These are phyloP conservation scores for Erpobdella octoculata DNA, from an alignment of 2,888 invertebrate species.

Conservation along the genomic window DNA sequence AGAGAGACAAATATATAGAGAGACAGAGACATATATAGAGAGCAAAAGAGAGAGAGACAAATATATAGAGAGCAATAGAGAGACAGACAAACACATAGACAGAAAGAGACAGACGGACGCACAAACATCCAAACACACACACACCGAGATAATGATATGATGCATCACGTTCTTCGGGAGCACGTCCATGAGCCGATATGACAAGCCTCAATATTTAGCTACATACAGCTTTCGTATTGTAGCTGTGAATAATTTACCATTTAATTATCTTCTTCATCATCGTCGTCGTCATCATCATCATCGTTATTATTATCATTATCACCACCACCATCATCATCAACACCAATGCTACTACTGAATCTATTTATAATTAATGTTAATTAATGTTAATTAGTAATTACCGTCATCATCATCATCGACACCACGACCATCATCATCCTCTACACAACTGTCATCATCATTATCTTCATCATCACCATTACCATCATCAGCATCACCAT, in stretches of 20 bases:
- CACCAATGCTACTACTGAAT: no score
- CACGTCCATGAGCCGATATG: no score
- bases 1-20: not conserved
- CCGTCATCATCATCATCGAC: no score
- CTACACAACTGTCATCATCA: not conserved
- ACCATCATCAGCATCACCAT: not conserved
- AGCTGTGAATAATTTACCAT: no score
- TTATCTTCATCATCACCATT: not conserved
- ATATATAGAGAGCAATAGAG: constrained; percentile 18
- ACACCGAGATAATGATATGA: no score
- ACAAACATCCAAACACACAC: not conserved
- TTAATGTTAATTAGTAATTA: no score
- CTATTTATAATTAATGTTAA: no score
- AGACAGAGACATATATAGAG: not conserved
- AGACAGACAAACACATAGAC: not conserved
- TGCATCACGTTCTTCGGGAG: no score
- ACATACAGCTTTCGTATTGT: no score
- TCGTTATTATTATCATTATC: not conserved
- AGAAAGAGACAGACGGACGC: not conserved
- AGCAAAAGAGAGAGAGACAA: not conserved
- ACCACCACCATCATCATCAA: not conserved
- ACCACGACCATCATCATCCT: not conserved
- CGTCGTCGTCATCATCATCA: not conserved
- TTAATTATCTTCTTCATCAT: no score
- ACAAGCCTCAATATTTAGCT: no score